Evolutionary conservation across 2,888 invertebrate species (phyloP).

Genomic region (Amphimallon solstitiale): DNA sequence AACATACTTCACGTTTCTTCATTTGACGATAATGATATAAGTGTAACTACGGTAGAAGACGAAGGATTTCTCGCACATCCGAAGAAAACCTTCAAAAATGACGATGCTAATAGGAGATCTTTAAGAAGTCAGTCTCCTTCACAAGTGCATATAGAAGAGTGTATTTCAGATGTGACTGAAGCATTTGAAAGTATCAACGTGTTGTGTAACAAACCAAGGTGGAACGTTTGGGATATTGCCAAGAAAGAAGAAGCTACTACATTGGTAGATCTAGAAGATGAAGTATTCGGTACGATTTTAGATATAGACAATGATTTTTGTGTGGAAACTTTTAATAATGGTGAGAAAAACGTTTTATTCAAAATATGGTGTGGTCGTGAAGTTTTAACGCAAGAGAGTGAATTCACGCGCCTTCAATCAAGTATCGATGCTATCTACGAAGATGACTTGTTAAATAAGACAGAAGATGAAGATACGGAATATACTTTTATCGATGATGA

Average conservation of each 20-base stretch:
- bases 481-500: conserved; percentile 3
- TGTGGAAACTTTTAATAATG: conserved; percentile 11
- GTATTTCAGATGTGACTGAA: conserved; percentile 18
- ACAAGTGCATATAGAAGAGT: conserved; percentile 1
- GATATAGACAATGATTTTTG: conserved; percentile 17
- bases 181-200: conserved; percentile 18
- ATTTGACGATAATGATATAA: no score
- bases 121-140: neutral
- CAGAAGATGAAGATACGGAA: conserved; percentile 7
- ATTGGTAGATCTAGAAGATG: conserved; percentile 5
- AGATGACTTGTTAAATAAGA: neutral
- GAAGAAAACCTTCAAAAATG: no score
- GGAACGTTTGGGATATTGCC: conserved; percentile 14
- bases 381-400: neutral
- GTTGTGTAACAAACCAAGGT: conserved; percentile 8
- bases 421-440: neutral
- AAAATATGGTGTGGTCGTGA: conserved; percentile 19
- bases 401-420: neutral
- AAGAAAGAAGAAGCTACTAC: neutral
- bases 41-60: no score
- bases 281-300: conserved; percentile 15
- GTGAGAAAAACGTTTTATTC: conserved; percentile 10
- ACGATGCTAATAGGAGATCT: no score
- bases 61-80: no score
- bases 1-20: no score